phyloP scores from a whole-genome alignment of 2,797 vertebrate species.

The Tokudaia tokunoshimensis region DNA sequence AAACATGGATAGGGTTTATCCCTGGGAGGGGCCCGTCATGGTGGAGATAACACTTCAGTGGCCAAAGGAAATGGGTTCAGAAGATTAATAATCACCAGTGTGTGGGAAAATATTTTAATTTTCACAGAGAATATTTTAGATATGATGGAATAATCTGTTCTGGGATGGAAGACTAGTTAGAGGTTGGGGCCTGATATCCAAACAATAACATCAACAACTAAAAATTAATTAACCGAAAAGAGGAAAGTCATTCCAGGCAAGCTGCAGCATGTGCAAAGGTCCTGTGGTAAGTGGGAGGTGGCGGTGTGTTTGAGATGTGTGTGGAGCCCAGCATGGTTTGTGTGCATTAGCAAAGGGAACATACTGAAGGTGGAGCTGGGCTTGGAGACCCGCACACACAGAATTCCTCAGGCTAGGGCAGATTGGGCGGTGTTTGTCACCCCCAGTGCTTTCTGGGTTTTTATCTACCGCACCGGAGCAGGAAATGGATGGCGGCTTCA shows the following conservation, averaged over 20 bases:
- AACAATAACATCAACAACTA: constrained; percentile 16
- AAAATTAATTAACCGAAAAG: not conserved
- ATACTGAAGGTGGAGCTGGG: not conserved
- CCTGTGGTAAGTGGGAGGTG: not conserved
- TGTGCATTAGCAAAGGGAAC: not conserved
- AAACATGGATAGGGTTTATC: not conserved
- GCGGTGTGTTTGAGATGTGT: not conserved
- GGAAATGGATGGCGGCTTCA: not conserved
- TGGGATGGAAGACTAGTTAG: not conserved
- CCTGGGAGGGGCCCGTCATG: not conserved
- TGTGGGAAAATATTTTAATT: not conserved
- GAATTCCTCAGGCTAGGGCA: not conserved
- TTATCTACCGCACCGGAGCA: not conserved
- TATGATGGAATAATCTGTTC: constrained; percentile 4
- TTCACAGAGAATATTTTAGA: not conserved
- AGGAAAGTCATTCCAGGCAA: not conserved
- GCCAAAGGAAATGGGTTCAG: not conserved
- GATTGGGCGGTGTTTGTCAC: not conserved
- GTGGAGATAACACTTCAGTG: not conserved
- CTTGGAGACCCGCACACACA: not conserved
- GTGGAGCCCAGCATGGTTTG: not conserved
- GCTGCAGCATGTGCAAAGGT: not conserved
- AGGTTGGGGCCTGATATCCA: not conserved
- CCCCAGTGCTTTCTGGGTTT: not conserved
- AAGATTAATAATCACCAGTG: not conserved